Evolutionary conservation across 2,113 vertebrate species (phyloP).

Genomic region (Oreochromis niloticus): DNA sequence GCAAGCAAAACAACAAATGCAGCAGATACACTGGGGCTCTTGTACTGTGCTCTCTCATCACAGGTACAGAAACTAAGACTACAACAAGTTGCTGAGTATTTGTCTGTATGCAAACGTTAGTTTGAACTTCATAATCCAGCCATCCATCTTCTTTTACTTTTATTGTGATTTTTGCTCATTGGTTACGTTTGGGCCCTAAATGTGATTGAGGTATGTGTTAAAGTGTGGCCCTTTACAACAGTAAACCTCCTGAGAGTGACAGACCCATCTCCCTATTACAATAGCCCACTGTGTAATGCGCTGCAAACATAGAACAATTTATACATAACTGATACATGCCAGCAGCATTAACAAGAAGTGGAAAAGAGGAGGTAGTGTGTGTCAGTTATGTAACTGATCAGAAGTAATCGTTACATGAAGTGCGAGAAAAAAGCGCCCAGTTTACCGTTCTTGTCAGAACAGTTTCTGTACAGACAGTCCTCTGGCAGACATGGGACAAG

Average conservation of each 20-base stretch:
- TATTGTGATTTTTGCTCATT: neutral
- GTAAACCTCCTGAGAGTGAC: neutral
- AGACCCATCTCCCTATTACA: neutral
- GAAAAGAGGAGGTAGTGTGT: neutral
- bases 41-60: neutral
- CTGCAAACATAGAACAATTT: neutral
- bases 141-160: neutral
- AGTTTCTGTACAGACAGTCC: neutral
- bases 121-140: neutral
- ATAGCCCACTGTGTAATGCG: neutral
- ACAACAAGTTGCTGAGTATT: neutral
- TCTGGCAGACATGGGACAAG: neutral
- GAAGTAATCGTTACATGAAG: neutral
- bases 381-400: neutral
- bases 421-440: neutral
- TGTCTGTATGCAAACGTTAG: neutral
- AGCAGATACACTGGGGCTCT: neutral
- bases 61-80: neutral
- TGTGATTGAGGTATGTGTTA: neutral
- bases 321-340: neutral
- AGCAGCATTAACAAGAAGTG: neutral
- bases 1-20: no score
- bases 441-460: neutral
- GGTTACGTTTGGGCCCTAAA: neutral
- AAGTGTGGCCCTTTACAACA: neutral